These are phyloP conservation scores for Ectemnius lituratus DNA, from an alignment of 2,888 invertebrate genomes.

Conservation along the genomic window DNA sequence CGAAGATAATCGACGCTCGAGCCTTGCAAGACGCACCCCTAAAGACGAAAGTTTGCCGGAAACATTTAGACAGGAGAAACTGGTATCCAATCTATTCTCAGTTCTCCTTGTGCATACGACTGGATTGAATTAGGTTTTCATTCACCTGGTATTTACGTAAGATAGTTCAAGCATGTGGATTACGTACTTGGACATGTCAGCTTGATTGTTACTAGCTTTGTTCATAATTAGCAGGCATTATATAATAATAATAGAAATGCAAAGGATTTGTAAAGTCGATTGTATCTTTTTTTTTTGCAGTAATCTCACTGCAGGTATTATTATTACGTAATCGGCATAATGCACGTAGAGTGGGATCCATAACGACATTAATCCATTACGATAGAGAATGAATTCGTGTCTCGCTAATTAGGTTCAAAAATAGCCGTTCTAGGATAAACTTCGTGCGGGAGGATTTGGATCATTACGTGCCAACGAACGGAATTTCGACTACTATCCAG, in stretches of 20 bases:
- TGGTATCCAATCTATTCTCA: too few species aligned
- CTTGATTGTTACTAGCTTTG: too few species aligned
- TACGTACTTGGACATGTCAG: too few species aligned
- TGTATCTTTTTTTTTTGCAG: not conserved
- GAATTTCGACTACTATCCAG: conserved; percentile 3
- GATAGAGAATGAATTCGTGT: not conserved
- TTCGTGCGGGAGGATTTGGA: conserved; percentile 23
- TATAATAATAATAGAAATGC: not conserved
- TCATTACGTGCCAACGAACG: conserved; percentile 18
- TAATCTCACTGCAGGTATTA: not conserved
- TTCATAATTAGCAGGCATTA: not conserved
- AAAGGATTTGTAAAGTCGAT: not conserved
- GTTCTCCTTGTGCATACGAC: too few species aligned
- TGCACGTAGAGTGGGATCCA: not conserved
- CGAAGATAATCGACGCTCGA: too few species aligned
- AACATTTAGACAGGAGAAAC: too few species aligned
- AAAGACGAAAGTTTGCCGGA: too few species aligned
- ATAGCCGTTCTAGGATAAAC: conserved; percentile 26
- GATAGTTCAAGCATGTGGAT: too few species aligned
- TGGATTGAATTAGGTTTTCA: too few species aligned
- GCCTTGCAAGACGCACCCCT: too few species aligned
- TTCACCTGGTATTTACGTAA: too few species aligned
- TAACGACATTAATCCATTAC: conserved; percentile 26
- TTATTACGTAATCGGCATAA: conserved; percentile 7
- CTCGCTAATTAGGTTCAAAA: conserved; percentile 43